Percentiles rank a stretch among this genome's conserved stretches.
These are phyloP conservation scores for Gandaritis pyraliata DNA, from an alignment of 2,888 invertebrate species.

Conservation along the genomic window DNA sequence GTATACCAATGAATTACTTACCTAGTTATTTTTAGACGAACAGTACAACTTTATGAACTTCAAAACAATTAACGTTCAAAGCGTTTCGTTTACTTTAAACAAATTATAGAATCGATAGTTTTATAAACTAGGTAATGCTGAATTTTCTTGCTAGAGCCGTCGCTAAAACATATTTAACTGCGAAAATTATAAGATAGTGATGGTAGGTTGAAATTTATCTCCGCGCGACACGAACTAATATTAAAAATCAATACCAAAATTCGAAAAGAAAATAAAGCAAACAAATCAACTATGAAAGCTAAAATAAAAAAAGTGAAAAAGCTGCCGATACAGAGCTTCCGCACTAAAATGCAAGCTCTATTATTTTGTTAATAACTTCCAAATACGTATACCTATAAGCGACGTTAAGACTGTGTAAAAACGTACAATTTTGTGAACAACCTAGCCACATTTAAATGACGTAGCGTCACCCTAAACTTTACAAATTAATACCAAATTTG, in stretches of 20 bases:
- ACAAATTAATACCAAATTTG: constrained; percentile 22
- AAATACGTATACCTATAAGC: constrained; percentile 43
- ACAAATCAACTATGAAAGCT: constrained; percentile 21
- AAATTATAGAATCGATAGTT: no score
- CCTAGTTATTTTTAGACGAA: no score
- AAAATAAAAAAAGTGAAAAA: constrained; percentile 43
- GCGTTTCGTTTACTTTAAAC: no score
- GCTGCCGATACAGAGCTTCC: constrained; percentile 49
- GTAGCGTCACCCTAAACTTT: constrained; percentile 74
- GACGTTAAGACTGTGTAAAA: constrained; percentile 53
- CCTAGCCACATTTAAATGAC: constrained; percentile 55
- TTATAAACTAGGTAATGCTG: no score
- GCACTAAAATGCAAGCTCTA: constrained; percentile 48
- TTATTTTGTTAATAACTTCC: constrained; percentile 46
- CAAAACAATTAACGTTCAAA: no score
- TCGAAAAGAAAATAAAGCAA: constrained; percentile 13
- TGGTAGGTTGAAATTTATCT: no score
- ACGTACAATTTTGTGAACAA: constrained; percentile 52
- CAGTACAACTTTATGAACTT: no score
- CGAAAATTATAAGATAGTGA: no score
- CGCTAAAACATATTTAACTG: no score
- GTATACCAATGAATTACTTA: no score
- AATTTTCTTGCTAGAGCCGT: no score
- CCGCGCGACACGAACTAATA: no score
- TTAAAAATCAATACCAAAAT: background rate